Evolutionary conservation across 2,797 vertebrate species (phyloP), one percentile per base, ranked within the genome.

Genomic region (Pogoniulus pusillus): DNA sequence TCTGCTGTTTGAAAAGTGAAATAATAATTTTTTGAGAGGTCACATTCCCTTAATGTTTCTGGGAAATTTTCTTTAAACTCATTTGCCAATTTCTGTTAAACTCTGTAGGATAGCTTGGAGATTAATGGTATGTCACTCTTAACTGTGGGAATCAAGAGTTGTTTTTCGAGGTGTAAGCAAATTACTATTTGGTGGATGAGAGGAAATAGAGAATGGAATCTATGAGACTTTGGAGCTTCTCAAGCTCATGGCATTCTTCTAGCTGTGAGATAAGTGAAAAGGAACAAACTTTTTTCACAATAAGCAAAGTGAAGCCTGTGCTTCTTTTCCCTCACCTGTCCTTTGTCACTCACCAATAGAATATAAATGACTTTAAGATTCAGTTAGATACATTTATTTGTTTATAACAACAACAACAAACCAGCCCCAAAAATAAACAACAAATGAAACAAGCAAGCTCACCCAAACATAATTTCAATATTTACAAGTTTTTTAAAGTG

Each of bases 121-220:
- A 32, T 37, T 58, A 63, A 29, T 45, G 16, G 9, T 9, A 41
- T 41, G 29, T 37, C 16, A 30, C 10, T 68, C 75, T 37, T 60
- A 47, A 47, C 27, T 16, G 8, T 13, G 9, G 49, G 20, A 77
- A 39, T 47, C 8, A 20, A 55, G 32, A 71, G 26, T 2, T 76
- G 30, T 0, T 0, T 26, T 14, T 64, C 1, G 4, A 76, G 12
- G 17, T 71, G 4, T 19, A 43, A 85, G 41, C 22, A 58, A 51
- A n/a, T 55, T 18, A 16, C 39, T 75, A 14, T 1, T 7, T 76
- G 35, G 29, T 55, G 32, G 26, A 18, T 1, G 3, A 41, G 5
- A 7, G 4, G 23, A 14, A 58, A 30, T 9, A 20, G 7, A 35
- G 24, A 51, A 23, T 23, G 16, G 10, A 57, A 71, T 85, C 24